Base-by-base conservation (phyloP, 2,797 vertebrate species). In the Neosilurus hyrtlii region DNA sequence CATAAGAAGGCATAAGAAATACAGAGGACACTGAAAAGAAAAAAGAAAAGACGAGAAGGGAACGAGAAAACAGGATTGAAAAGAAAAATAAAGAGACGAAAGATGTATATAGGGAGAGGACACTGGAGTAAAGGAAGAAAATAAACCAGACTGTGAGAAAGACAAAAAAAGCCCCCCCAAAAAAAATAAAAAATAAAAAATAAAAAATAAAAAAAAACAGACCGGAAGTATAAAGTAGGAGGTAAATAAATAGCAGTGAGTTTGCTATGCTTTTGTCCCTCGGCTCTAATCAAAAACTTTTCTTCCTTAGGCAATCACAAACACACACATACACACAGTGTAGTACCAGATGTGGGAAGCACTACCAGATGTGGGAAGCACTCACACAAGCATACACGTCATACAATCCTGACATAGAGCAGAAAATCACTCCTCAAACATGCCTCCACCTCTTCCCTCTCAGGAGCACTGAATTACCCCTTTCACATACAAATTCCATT, bases 61-160 rank as follows among this genome's bases (percentile, higher is more conserved):
- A n/a, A n/a, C n/a, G n/a, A n/a, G n/a, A n/a, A n/a, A n/a, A n/a
- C 18, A 56, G 35, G 67, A 79, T 67, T 86, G 72, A 61, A 71
- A 54, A 65, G 16, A 30, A 0, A 22, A 43, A 51, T 26, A 7
- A 62, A 51, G 2, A 2, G 16, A 35, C 37, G 9, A 62, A 35
- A 26, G 59, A 56, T 37, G 1, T 0, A 79, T 49, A 78, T 3
- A 49, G 37, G 37, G 20, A 16, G 22, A 16, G 57, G n/a, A 3
- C 52, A 11, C 9, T 35, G 15, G 16, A 22, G 26, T 35, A 22
- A 37, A 26, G 71, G 35, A 74, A 26, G 35, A 22, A 59, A 30
- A 75, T 59, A 37, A 57, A 54, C 20, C 18, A 59, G 30, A 75
- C 10, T 37, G 20, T n/a, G n/a, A n/a, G n/a, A n/a, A n/a, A n/a